Conservation (phyloP, 2,888 invertebrate genomes). For the Chaitophorus viminalis region DNA sequence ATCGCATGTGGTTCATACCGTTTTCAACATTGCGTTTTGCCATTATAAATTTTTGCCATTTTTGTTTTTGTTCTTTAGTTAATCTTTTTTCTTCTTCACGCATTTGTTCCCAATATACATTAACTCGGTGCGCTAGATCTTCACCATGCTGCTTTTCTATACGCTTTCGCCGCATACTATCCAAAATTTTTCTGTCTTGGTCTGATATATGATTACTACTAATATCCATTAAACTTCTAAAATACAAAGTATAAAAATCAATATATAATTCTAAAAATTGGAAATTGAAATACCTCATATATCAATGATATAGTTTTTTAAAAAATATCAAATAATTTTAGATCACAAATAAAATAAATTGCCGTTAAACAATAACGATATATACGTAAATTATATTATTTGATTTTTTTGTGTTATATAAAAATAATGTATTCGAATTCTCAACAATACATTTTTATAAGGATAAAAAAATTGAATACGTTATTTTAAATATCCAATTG, state of each 20-base stretch:
- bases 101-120: conserved; percentile 70
- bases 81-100: conserved; percentile 65
- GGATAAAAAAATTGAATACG: no score
- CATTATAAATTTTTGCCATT: conserved; percentile 66
- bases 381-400: no score
- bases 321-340: no score
- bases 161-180: conserved; percentile 70
- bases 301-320: no score
- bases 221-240: conserved; percentile 62
- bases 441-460: no score
- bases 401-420: no score
- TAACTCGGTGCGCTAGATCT: conserved; percentile 70
- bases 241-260: not conserved
- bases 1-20: conserved; percentile 65
- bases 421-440: no score
- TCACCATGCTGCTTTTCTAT: conserved; percentile 69
- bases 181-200: conserved; percentile 70
- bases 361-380: no score
- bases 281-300: not conserved
- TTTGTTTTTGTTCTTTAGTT: conserved; percentile 65
- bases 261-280: not conserved
- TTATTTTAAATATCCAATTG: no score
- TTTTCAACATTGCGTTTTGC: conserved; percentile 66
- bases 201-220: conserved; percentile 67
- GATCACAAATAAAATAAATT: no score